These are phyloP conservation scores for Daubentonia madagascariensis DNA, from an alignment of 2,113 vertebrate genomes.

Conservation along the genomic window DNA sequence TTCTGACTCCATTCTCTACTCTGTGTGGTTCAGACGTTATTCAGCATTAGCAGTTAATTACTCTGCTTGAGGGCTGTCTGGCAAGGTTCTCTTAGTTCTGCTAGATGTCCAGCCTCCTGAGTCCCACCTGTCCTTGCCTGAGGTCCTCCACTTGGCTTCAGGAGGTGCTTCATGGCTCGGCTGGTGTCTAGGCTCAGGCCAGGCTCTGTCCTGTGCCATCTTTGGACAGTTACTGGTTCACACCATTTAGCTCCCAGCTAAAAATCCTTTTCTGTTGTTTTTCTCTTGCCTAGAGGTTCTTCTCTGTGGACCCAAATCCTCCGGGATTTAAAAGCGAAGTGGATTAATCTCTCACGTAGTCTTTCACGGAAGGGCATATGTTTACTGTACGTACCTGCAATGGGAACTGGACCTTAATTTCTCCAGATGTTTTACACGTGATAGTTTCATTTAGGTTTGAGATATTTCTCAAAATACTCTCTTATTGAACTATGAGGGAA, in stretches of 20 bases:
- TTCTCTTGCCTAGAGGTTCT: background rate
- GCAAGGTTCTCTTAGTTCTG: background rate
- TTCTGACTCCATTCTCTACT: background rate
- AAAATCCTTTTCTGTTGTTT: background rate
- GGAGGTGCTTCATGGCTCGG: background rate
- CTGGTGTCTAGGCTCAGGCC: background rate
- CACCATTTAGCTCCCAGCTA: background rate
- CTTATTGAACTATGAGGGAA: background rate
- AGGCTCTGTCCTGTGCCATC: background rate
- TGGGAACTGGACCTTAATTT: background rate
- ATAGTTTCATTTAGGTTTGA: background rate
- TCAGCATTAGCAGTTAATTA: background rate
- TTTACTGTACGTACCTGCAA: background rate
- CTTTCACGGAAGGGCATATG: background rate
- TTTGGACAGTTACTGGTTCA: background rate
- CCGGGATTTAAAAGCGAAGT: background rate
- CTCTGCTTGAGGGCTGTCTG: background rate
- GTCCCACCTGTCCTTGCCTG: background rate
- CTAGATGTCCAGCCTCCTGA: accelerated
- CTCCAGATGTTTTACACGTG: background rate
- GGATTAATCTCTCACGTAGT: background rate
- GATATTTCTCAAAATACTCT: background rate
- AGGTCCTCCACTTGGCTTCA: background rate
- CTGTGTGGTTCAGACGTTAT: background rate
- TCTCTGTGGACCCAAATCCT: background rate